Conservation (phyloP, 2,888 invertebrate genomes). For the Tridacna gigas region DNA sequence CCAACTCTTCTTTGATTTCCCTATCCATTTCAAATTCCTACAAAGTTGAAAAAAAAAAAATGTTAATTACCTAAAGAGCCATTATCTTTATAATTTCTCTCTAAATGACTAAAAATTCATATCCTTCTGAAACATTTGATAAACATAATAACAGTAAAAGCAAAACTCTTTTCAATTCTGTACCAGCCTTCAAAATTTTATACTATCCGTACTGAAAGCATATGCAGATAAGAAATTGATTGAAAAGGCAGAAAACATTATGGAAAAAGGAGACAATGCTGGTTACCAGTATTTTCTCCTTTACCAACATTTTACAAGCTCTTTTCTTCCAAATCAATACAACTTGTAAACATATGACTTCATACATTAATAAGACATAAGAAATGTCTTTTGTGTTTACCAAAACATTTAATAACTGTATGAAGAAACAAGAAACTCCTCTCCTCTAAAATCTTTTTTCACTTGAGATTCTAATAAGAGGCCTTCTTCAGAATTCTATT, state of each 20-base stretch:
- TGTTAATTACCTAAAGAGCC: not conserved
- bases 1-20: constrained; percentile 82
- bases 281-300: not conserved
- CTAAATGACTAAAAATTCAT: too few relatives aligned
- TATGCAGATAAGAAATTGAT: not conserved
- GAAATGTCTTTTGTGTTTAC: too few relatives aligned
- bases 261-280: not conserved
- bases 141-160: not conserved
- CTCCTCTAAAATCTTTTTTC: too few relatives aligned
- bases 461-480: too few relatives aligned
- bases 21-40: constrained; percentile 85
- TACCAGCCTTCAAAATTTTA: not conserved
- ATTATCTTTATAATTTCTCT: too few relatives aligned
- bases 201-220: not conserved
- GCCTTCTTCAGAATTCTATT: too few relatives aligned
- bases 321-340: too few relatives aligned
- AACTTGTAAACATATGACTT: too few relatives aligned
- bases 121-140: too few relatives aligned
- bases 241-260: not conserved
- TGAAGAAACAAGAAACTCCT: too few relatives aligned
- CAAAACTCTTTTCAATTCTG: not conserved
- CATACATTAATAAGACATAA: too few relatives aligned
- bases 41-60: constrained; percentile 18
- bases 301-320: not conserved
- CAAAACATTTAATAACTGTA: too few relatives aligned